Base-by-base conservation (phyloP, 1,140 invertebrate species). In the Drosophila rufa region DNA sequence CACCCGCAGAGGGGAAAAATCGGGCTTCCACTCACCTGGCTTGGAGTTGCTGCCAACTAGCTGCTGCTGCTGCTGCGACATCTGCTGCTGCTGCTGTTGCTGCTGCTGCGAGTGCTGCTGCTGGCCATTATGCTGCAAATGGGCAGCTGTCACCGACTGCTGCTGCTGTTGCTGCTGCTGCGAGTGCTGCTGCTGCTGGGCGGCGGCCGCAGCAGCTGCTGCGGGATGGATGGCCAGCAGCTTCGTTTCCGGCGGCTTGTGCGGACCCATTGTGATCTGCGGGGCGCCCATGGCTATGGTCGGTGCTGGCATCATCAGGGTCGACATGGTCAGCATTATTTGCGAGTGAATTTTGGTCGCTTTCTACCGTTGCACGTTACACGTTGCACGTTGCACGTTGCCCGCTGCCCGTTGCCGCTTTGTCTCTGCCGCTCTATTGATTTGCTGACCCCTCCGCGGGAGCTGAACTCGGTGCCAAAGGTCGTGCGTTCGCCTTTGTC, bases 251-350 rank as follows among this genome's bases (percentile, higher is more conserved):
- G 92, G 92, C 67, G 92, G 92, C 81, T 93, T 93, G 75, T 93
- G 92, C 66, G 92, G 91, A 56, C 91, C 92, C 82, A 93, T 92
- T 46, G 92, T 82, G 59, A 93, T 92, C 85, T 91, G 92, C 66
- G 92, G 91, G 56, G 92, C 92, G 62, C 92, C 92, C 82, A 92
- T 92, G 58, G 92, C 86, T 84, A 92, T 92, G 62, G 89, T 92
- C 70, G 92, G 91, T 53, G 92, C 91, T 73, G 92, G 92, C 92
- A 93, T 93, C 92, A 93, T 93, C 75, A 93, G 67, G 64, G 92
- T 93, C 83, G 92, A 92, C 92, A 93, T 92, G 75, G 91, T 85
- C 92, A 93, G 79, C 92, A 93, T 93, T 79, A 91, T 92, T 92
- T 89, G 86, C 55, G 83, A 92, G 68, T 92, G 86, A 92, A 92